Base-by-base conservation (phyloP, 2,888 invertebrate species). In the Eueremaeus valkanovi region DNA sequence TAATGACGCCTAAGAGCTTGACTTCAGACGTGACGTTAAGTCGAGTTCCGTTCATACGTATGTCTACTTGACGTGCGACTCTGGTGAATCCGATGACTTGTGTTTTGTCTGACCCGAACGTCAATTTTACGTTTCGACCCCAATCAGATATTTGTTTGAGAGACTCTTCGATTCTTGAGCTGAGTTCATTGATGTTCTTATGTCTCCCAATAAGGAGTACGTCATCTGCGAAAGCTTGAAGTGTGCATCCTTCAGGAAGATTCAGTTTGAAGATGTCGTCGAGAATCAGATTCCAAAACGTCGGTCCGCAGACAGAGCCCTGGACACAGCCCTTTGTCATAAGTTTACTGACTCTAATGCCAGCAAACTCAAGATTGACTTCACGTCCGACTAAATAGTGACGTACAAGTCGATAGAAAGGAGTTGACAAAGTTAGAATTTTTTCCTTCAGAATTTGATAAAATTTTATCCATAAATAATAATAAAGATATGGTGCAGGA, bases 161-260 rank as follows among this genome's bases (percentile, higher is more conserved):
- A 29, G 29, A 1, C 5, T 2, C 29, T 24, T 58, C 18, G 8
- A 31, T 58, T 1, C 2, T 40, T 40, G 40, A 40, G 8, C 11
- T 40, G 40, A 27, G 31, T n/a, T 55, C 3, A 3, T 5, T 6
- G 2, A 6, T 2, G 31, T 66, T 18, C 31, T 66, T 16, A 31
- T 66, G 66, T 6, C 18, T 1, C 11, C 16, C 31, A 11, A 29
- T 33, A 3, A 73, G 55, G 8, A 73, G 29, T n/a, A 61, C 13
- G 21, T 74, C 74, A 29, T 74, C 74, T 5, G 74, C 74, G 29
- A 70, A 74, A 3, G 74, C 74, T 31, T 66, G 66, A 1, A 74
- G 1, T 9, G 33, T 9, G 36, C 74, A 74, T 24, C 36, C 31
- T 1, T 9, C 8, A 11, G 74, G 74, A 16, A 74, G 40, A 13